Conservation (phyloP, 2,113 vertebrate genomes). For the Campylomormyrus tamandua region DNA sequence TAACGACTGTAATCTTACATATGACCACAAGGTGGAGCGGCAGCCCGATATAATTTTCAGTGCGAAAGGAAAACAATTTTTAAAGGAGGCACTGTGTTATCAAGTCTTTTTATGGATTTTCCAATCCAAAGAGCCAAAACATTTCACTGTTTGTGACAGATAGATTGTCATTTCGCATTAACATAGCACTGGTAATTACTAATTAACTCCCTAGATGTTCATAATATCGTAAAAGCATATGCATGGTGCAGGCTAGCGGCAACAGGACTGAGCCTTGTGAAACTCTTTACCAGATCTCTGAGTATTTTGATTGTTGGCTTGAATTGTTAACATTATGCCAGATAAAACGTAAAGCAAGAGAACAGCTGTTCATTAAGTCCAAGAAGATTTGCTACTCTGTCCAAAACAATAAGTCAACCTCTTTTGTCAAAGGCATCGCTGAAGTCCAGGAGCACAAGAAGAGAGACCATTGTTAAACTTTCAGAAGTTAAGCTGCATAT, state of each 20-base stretch:
- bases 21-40: not conserved
- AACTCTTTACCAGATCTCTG: not conserved
- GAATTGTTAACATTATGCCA: not conserved
- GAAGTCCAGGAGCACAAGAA: not conserved
- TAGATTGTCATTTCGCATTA: not conserved
- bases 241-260: not conserved
- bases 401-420: not conserved
- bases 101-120: not conserved
- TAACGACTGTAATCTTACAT: not conserved
- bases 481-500: not conserved
- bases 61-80: not conserved
- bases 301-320: not conserved
- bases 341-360: not conserved
- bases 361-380: not conserved
- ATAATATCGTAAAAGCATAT: not conserved
- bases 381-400: not conserved
- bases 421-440: not conserved
- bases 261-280: not conserved
- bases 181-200: not conserved
- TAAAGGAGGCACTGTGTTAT: not conserved
- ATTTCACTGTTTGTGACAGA: not conserved
- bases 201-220: not conserved
- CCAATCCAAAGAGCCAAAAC: not conserved
- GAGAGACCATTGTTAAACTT: not conserved
- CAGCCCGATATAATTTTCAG: not conserved